phyloP scores from a whole-genome alignment of 2,888 invertebrate species.

The Latheticus oryzae region DNA sequence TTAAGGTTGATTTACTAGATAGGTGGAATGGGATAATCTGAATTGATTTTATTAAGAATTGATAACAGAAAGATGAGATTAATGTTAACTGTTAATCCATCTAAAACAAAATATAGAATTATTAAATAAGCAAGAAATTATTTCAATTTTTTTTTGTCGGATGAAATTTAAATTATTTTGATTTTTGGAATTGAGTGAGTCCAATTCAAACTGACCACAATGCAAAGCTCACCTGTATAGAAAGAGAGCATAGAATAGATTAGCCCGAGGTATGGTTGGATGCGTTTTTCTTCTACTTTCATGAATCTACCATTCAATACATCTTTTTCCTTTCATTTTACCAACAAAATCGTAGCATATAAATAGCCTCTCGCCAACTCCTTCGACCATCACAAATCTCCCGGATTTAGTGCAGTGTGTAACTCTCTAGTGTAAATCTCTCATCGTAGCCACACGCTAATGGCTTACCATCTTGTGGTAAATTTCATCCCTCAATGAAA shows the following conservation, averaged over 20 bases:
- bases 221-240: conserved; percentile 34
- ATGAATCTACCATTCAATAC: conserved; percentile 50
- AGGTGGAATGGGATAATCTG: too few species aligned
- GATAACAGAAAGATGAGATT: too few species aligned
- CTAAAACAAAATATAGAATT: too few species aligned
- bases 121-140: too few species aligned
- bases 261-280: conserved; percentile 49
- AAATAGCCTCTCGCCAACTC: conserved; percentile 55
- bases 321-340: conserved; percentile 56
- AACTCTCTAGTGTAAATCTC: conserved; percentile 47
- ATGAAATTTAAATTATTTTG: too few species aligned
- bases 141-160: too few species aligned
- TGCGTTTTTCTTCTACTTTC: conserved; percentile 55
- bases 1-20: conserved; percentile 18
- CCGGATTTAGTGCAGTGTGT: conserved; percentile 58
- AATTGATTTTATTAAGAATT: too few species aligned
- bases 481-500: conserved; percentile 35
- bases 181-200: too few species aligned
- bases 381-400: conserved; percentile 52
- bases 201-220: too few species aligned
- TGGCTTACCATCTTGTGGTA: conserved; percentile 55
- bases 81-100: too few species aligned
- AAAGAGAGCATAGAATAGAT: conserved; percentile 42
- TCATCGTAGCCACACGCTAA: conserved; percentile 50
- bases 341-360: conserved; percentile 53